Conservation (phyloP, 2,888 invertebrate species). For the Poecilus cupreus region DNA sequence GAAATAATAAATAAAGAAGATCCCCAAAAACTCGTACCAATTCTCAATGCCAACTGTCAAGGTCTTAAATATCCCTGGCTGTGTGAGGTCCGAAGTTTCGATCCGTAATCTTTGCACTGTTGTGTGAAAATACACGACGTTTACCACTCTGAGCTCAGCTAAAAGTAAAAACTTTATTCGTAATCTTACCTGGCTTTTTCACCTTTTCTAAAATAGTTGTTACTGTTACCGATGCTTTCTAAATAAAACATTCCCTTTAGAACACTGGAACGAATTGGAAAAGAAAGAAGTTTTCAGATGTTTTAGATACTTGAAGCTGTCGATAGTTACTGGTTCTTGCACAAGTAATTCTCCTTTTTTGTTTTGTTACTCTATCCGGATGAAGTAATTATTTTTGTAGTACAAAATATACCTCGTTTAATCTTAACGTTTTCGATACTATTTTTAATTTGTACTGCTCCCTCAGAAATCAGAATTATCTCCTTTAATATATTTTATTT, state of each 20-base stretch:
- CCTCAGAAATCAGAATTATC: no score
- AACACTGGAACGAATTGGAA: constrained; percentile 25
- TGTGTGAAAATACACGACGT: constrained; percentile 30
- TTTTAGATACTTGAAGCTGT: constrained; percentile 26
- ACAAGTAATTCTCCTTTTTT: no score
- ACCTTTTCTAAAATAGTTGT: constrained; percentile 26
- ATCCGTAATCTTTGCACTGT: constrained; percentile 17
- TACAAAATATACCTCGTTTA: neutral
- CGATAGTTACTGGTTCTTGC: neutral
- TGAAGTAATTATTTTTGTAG: neutral
- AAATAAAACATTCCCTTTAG: constrained; percentile 33
- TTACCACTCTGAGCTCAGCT: neutral
- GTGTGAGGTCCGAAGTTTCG: constrained; percentile 26
- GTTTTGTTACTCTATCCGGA: neutral
- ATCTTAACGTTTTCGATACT: no score
- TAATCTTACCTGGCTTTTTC: constrained; percentile 38
- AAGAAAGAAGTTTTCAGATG: constrained; percentile 21
- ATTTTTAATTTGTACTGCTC: no score
- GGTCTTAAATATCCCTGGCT: neutral
- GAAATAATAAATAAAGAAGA: no score
- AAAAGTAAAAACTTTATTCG: constrained; percentile 38
- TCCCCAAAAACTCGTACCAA: neutral
- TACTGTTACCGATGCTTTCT: constrained; percentile 28
- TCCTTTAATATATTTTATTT: no score
- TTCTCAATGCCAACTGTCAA: neutral